Base-by-base conservation (phyloP, 92 coral and sea anemone genomes). In the Phenganax marumi region DNA sequence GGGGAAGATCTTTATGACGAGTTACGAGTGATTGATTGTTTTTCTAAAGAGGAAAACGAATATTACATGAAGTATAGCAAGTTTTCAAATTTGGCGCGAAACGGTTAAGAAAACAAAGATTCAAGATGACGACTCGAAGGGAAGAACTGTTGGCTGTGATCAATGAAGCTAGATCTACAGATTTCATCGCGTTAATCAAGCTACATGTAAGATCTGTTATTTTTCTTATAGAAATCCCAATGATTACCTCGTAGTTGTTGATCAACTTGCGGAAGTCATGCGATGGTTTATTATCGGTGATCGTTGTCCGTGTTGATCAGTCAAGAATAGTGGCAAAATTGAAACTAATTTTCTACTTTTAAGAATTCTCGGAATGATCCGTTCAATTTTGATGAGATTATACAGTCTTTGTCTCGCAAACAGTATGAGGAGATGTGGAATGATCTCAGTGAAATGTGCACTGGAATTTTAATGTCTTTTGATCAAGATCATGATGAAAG, bases 301-400 rank as follows among this genome's bases (percentile, higher is more conserved):
- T 33, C 43, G 2, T 33, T 33, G 43, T 33, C 43, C 43, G 5
- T 33, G 43, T 33, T 33, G 43, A 33, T 33, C 43, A 33, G 5
- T 33, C 43, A 33, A 33, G n/a, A 33, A 33, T 33, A 33, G 43
- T 33, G 43, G 5, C 43, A 33, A 33, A 50, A 13, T 84, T 16
- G 65, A 58, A 3, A 18, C 24, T 62, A 19, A 21, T 85, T 43
- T 14, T 26, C 22, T 52, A 50, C 54, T 24, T 86, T 80, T 33
- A 78, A 95, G 98, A 84, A 92, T 79, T 92, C 95, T 76, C 93
- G 90, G 83, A 95, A 92, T 85, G 97, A 92, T 61, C 48, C 91
- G 3, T 95, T 92, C 81, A 89, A 95, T 75, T 76, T 95, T 60
- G 93, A 83, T 50, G 98, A 95, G 88, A 78, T 92, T 66, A 81